Conservation (phyloP, 2,888 invertebrate species). For the Pammene aurita region DNA sequence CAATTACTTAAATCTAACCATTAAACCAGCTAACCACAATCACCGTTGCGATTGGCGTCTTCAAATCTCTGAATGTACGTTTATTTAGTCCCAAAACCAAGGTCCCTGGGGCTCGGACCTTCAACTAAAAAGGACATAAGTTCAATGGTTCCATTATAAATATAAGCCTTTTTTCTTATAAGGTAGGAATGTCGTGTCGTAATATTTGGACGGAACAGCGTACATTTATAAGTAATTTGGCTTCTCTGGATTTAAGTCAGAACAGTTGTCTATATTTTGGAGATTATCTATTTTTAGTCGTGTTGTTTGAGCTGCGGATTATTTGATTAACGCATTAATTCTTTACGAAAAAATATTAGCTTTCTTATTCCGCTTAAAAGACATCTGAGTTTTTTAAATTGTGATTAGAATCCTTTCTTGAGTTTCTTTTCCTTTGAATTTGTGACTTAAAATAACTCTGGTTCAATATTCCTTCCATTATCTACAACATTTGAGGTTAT, state of each 20-base stretch:
- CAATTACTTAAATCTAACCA: too few species aligned
- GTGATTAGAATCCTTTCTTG: too few species aligned
- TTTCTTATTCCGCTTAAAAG: too few species aligned
- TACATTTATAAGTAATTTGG: slow-evolving; percentile 17
- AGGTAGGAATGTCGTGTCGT: background rate
- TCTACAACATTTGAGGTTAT: too few species aligned
- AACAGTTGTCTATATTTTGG: background rate
- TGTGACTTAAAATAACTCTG: too few species aligned
- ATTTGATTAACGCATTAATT: background rate
- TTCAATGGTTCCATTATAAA: background rate
- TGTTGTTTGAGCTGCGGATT: background rate
- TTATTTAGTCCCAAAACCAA: slow-evolving; percentile 8
- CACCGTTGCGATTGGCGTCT: background rate
- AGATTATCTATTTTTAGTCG: background rate
- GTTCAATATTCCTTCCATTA: too few species aligned
- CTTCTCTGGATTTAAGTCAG: background rate
- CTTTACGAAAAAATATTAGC: background rate
- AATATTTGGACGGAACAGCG: slow-evolving; percentile 5
- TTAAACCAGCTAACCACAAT: too few species aligned
- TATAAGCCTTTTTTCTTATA: background rate
- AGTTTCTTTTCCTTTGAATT: too few species aligned
- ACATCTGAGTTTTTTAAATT: too few species aligned
- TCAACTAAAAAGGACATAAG: background rate
- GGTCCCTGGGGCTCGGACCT: background rate
- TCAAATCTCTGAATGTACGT: background rate